Conservation (phyloP, 2,888 invertebrate genomes). For the Onchidella celtica region DNA sequence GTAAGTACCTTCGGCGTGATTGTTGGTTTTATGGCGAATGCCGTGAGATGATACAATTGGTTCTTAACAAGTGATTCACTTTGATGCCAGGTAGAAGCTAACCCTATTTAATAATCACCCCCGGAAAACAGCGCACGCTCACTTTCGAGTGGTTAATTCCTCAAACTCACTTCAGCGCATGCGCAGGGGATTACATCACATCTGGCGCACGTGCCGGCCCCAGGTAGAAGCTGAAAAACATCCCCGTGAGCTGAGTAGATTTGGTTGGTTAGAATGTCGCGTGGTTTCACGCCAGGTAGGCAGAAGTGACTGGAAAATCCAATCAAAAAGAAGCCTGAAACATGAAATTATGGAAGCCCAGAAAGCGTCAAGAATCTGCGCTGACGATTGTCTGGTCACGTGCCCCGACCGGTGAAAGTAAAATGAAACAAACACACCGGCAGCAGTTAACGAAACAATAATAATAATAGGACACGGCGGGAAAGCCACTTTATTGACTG, state of each 20-base stretch:
- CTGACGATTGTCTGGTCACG: conserved; percentile 34
- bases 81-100: no score
- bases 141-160: conserved; percentile 16
- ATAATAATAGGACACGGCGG: conserved; percentile 16
- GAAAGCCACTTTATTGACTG: conserved; percentile 27
- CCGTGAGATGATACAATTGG: no score
- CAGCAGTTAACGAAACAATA: conserved; percentile 39
- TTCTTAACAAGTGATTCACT: no score
- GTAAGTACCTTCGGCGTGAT: no score
- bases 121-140: conserved; percentile 15
- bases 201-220: conserved; percentile 36
- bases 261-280: no score
- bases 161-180: conserved; percentile 7
- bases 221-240: conserved; percentile 38
- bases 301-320: not conserved
- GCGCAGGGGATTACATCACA: conserved; percentile 48
- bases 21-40: no score
- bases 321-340: conserved; percentile 30
- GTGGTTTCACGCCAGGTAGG: conserved; percentile 13
- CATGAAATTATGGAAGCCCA: conserved; percentile 34
- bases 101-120: conserved; percentile 33
- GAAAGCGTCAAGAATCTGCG: conserved; percentile 36
- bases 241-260: conserved; percentile 12
- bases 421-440: conserved; percentile 35
- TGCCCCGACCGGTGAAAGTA: conserved; percentile 24